Evolutionary conservation across 1,140 invertebrate species (phyloP).

Genomic region (Papilio helenus): DNA sequence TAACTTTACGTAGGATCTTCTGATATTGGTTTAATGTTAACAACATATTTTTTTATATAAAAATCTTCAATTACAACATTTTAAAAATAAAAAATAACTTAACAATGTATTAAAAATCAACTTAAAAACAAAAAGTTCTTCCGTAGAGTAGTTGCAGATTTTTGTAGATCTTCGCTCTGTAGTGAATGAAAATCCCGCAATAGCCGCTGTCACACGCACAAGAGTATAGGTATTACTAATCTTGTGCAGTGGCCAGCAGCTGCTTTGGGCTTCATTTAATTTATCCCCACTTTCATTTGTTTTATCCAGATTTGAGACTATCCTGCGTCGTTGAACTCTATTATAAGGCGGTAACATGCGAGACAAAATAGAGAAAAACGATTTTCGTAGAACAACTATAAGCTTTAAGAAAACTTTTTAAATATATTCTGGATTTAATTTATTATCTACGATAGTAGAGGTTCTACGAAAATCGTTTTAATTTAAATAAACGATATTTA

Average conservation of each 20-base stretch:
- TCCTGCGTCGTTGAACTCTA: conserved; percentile 36
- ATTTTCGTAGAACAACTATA: background rate
- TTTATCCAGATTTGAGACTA: background rate
- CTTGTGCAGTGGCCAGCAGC: conserved; percentile 98
- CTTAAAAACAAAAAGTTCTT: background rate
- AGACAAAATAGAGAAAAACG: background rate
- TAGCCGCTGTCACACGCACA: conserved; percentile 99
- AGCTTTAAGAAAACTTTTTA: background rate
- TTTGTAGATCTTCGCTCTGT: conserved; percentile 50
- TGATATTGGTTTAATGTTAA: too few species aligned
- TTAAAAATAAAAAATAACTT: too few species aligned
- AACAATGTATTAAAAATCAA: background rate
- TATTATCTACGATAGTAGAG: background rate
- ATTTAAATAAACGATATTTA: background rate
- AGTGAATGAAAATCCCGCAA: conserved; percentile 88
- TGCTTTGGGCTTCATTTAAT: conserved; percentile 88
- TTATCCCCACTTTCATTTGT: background rate
- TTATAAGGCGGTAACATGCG: conserved; percentile 25
- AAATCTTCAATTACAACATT: too few species aligned
- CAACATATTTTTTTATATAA: too few species aligned
- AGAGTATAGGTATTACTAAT: conserved; percentile 93
- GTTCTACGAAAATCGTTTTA: background rate
- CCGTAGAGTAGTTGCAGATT: background rate
- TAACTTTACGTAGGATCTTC: too few species aligned
- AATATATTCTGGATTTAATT: background rate